phyloP scores from a whole-genome alignment of 2,113 vertebrate species.

The Empidonax alnorum region DNA sequence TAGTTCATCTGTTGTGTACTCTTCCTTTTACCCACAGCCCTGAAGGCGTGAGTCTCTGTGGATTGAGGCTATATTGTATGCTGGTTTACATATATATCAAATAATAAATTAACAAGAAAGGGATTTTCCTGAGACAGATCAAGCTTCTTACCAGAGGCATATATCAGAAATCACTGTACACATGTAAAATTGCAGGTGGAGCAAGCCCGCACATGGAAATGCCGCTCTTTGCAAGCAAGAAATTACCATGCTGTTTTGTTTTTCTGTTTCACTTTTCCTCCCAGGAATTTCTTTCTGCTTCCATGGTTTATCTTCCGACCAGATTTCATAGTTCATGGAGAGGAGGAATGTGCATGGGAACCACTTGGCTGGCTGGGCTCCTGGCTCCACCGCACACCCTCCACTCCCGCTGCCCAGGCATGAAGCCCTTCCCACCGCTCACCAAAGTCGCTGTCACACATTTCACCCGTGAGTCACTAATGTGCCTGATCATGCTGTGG shows the following conservation, averaged over 20 bases:
- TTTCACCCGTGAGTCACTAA: constrained; percentile 23
- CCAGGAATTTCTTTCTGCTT: constrained; percentile 44
- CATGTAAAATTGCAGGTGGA: constrained; percentile 38
- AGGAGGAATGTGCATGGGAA: constrained; percentile 21
- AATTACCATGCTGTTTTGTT: constrained; percentile 28
- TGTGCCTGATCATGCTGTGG: not conserved
- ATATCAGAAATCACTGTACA: constrained; percentile 5
- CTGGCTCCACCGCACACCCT: accelerated
- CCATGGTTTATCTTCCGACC: not conserved
- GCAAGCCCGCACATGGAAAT: constrained; percentile 30
- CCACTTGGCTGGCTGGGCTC: not conserved
- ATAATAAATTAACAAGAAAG: constrained; percentile 52
- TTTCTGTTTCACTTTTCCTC: constrained; percentile 8
- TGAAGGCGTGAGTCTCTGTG: not conserved
- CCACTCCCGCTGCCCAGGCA: not conserved
- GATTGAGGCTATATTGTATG: not conserved
- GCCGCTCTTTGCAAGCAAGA: not conserved
- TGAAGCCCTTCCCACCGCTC: not conserved
- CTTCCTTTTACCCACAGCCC: not conserved
- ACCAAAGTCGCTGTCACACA: not conserved
- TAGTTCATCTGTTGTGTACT: not conserved
- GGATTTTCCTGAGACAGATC: constrained; percentile 51
- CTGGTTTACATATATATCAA: constrained; percentile 55
- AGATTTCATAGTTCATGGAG: not conserved
- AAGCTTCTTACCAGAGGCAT: constrained; percentile 36